Conservation (phyloP, 2,888 invertebrate species). For the Protodeltote pygarga region DNA sequence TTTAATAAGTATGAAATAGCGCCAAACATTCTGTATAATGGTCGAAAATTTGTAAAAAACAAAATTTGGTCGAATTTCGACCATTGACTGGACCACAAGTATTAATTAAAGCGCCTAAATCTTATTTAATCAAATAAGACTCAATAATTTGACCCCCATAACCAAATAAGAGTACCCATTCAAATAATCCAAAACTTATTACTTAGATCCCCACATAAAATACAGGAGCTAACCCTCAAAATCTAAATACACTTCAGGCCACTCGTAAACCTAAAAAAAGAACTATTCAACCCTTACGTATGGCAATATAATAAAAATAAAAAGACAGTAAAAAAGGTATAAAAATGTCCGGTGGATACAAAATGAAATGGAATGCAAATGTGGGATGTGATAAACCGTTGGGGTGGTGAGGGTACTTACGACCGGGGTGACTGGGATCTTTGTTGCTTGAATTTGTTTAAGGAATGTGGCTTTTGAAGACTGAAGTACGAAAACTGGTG, state of each 20-base stretch:
- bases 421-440: constrained; percentile 24
- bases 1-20: no score
- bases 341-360: constrained; percentile 68
- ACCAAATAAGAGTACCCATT: constrained; percentile 27
- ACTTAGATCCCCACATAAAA: constrained; percentile 40
- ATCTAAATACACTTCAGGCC: constrained; percentile 48
- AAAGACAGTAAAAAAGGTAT: constrained; percentile 73
- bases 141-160: constrained; percentile 21
- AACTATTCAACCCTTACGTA: constrained; percentile 64
- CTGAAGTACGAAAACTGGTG: background rate
- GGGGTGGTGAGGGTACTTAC: constrained; percentile 35
- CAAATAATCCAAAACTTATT: constrained; percentile 41
- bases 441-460: constrained; percentile 22
- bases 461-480: constrained; percentile 5
- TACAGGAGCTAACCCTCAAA: constrained; percentile 38
- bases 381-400: constrained; percentile 63
- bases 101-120: background rate
- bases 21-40: no score
- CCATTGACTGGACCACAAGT: background rate
- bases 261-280: constrained; percentile 68
- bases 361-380: constrained; percentile 85
- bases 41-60: no score
- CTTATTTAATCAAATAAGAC: constrained; percentile 11
- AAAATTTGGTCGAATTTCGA: no score
- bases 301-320: constrained; percentile 71